Evolutionary conservation across 1,140 invertebrate genomes (phyloP).

Genomic region (Drosophila carrolli): DNA sequence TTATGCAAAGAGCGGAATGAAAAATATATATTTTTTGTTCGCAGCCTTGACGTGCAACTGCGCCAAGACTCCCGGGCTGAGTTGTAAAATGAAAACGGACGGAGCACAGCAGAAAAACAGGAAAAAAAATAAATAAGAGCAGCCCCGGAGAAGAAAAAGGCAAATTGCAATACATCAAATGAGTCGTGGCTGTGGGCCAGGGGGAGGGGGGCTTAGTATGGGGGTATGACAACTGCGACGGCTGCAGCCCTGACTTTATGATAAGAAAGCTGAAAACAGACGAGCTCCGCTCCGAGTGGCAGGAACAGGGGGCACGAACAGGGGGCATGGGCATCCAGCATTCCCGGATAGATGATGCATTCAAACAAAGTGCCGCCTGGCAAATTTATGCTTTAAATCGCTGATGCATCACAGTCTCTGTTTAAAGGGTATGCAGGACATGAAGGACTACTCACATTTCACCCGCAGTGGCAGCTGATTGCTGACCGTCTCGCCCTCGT

Average conservation of each 20-base stretch:
- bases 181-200: conserved; percentile 22
- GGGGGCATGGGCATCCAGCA: background rate
- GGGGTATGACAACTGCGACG: conserved; percentile 46
- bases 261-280: conserved; percentile 66
- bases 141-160: conserved; percentile 26
- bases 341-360: conserved; percentile 67
- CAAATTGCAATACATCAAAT: conserved; percentile 79
- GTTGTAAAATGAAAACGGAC: conserved; percentile 66
- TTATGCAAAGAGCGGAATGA: conserved; percentile 80
- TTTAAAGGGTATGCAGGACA: conserved; percentile 8
- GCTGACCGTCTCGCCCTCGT: conserved; percentile 92
- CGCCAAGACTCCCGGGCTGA: conserved; percentile 43
- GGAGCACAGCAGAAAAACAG: conserved; percentile 6
- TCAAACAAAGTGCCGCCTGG: conserved; percentile 60
- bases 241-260: conserved; percentile 63
- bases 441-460: conserved; percentile 90
- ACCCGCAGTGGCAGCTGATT: conserved; percentile 91
- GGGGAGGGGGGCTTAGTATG: conserved; percentile 6
- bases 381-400: conserved; percentile 64
- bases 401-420: conserved; percentile 48
- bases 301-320: background rate
- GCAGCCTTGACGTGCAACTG: conserved; percentile 77
- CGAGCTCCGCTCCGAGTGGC: conserved; percentile 16
- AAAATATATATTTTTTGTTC: conserved; percentile 70
- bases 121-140: conserved; percentile 23